Evolutionary conservation across 2,888 invertebrate genomes (phyloP).

Genomic region (Hipparchia sbordonii): DNA sequence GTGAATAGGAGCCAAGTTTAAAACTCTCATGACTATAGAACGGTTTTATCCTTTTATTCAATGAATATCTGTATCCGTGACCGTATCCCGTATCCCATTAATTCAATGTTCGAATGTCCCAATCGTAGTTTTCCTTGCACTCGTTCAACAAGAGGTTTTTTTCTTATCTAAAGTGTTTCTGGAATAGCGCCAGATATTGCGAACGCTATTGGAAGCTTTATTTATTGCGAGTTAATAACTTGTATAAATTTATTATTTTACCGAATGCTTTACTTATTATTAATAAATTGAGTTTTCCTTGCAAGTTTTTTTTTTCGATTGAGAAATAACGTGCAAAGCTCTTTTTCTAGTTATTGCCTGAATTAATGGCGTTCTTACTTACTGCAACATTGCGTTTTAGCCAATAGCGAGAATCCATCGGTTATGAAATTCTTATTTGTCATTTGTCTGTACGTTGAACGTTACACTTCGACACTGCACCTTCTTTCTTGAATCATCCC

Average conservation of each 20-base stretch:
- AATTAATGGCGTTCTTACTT: too few relatives aligned
- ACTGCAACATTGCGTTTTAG: too few relatives aligned
- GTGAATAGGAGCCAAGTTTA: constrained; percentile 32
- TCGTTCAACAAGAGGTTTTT: constrained; percentile 49
- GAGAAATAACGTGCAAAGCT: not conserved
- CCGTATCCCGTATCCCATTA: constrained; percentile 48
- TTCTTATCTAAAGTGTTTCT: constrained; percentile 69
- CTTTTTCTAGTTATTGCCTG: too few relatives aligned
- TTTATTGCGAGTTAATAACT: constrained; percentile 77
- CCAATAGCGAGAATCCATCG: too few relatives aligned
- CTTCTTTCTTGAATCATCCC: too few relatives aligned
- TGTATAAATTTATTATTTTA: constrained; percentile 70
- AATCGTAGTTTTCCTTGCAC: constrained; percentile 45
- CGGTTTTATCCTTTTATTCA: constrained; percentile 39
- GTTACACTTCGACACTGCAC: too few relatives aligned
- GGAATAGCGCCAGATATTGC: constrained; percentile 68
- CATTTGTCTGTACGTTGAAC: too few relatives aligned
- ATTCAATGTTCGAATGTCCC: constrained; percentile 60
- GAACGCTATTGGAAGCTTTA: constrained; percentile 62
- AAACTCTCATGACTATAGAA: constrained; percentile 38
- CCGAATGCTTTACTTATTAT: not conserved
- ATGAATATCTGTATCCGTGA: constrained; percentile 40
- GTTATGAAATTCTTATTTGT: too few relatives aligned
- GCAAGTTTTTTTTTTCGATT: not conserved
- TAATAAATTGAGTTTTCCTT: not conserved